Evolutionary conservation across 2,113 vertebrate genomes (phyloP).

Genomic region (Acrocephalus kingi): DNA sequence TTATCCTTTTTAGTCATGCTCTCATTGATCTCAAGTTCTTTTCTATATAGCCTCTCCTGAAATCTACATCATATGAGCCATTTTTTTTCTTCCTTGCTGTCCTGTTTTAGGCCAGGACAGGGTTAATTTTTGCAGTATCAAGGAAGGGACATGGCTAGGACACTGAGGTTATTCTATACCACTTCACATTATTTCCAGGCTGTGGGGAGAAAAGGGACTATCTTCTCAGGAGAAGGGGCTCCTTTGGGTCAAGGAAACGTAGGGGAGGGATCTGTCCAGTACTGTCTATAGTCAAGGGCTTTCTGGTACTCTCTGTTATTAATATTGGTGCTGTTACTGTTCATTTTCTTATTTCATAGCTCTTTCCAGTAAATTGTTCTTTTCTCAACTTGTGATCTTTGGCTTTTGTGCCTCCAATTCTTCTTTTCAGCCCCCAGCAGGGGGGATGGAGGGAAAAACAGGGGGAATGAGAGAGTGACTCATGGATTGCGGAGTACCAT

Average conservation of each 20-base stretch:
- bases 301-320: neutral
- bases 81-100: neutral
- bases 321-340: neutral
- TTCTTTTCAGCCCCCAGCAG: neutral
- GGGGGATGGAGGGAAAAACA: rapidly evolving
- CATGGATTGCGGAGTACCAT: neutral
- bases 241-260: rapidly evolving
- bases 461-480: rapidly evolving
- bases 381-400: neutral
- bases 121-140: neutral
- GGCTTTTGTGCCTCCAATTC: neutral
- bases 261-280: rapidly evolving
- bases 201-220: neutral
- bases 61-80: neutral
- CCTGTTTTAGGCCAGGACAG: neutral
- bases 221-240: rapidly evolving
- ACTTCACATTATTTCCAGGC: neutral
- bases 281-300: rapidly evolving
- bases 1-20: neutral
- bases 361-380: neutral
- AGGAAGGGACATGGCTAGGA: neutral
- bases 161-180: neutral
- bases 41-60: neutral
- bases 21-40: neutral
- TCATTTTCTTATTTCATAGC: neutral